phyloP scores from a whole-genome alignment of 2,888 invertebrate species.

The Drosophila merina region DNA sequence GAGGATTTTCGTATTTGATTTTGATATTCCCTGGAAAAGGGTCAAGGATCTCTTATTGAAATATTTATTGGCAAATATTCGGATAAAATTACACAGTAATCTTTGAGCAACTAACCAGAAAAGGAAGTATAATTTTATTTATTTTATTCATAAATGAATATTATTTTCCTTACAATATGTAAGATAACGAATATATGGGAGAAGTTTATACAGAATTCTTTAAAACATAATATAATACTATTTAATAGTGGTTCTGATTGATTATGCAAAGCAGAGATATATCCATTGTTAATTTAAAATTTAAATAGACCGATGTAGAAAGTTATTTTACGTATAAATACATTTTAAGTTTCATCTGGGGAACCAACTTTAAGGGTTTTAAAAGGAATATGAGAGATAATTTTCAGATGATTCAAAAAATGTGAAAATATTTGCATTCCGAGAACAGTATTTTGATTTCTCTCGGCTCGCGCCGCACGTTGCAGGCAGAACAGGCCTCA shows the following conservation, averaged over 20 bases:
- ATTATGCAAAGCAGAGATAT: too few species aligned
- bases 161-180: too few species aligned
- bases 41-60: slow-evolving; percentile 6
- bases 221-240: too few species aligned
- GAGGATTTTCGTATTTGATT: not conserved
- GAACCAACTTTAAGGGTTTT: not conserved
- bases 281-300: too few species aligned
- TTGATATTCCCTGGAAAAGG: not conserved
- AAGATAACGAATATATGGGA: too few species aligned
- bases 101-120: not conserved
- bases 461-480: slow-evolving; percentile 9
- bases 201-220: too few species aligned
- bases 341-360: not conserved
- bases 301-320: too few species aligned
- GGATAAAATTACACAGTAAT: slow-evolving; percentile 18
- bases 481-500: slow-evolving; percentile 22
- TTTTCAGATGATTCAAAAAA: slow-evolving; percentile 17
- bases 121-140: not conserved
- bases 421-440: slow-evolving; percentile 22
- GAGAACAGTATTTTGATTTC: slow-evolving; percentile 45
- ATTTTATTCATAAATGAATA: too few species aligned
- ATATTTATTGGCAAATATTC: slow-evolving; percentile 5
- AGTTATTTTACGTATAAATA: too few species aligned
- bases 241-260: too few species aligned
- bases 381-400: slow-evolving; percentile 2